Base-by-base conservation (phyloP, 1,140 invertebrate species). In the Lordiphosa mommai region DNA sequence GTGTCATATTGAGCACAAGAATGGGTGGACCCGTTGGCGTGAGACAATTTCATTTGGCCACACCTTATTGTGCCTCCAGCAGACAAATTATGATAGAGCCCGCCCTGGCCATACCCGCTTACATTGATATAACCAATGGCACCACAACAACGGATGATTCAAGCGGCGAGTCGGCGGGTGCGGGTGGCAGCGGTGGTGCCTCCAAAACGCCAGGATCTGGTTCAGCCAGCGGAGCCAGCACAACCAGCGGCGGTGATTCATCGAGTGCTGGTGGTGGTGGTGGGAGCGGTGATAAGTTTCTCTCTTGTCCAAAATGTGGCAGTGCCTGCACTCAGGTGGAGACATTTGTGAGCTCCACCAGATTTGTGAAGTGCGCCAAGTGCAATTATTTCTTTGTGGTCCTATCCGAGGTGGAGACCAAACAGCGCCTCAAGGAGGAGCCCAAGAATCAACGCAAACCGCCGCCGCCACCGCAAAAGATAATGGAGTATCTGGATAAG, bases 321-420 rank as follows among this genome's bases (percentile, higher is more conserved):
- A 96, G 97, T 90, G 95, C 96, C 47, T 98, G 97, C 90, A 97
- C 96, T 8, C 96, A 98, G 90, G 96, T 98, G 47, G 97, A 98
- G 90, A 98, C 97, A 4, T 98, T 98, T 91, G 96, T 98, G 70
- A 97, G 96, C 93, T 96, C 96, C 34, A 96, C 96, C 10, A 92
- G 97, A 70, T 99, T 99, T 90, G 97, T 99, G 3, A 99, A 98
- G 90, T 99, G 98, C 90, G 97, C 98, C 86, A 99, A 98, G 89
- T 99, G 98, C 88, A 96, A 98, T 89, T 97, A 98, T 89, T 98
- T 99, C 90, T 99, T 98, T 89, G 96, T 98, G n/a, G 96, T 99
- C 8, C 91, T 98, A 34, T 97, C 96, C 58, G 96, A 98, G 84
- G 93, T 95, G 36, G 97, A 98, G 89, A 93, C 94, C 20, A 96